Evolutionary conservation across 2,888 invertebrate species (phyloP).

Genomic region (Rosalia funebris): DNA sequence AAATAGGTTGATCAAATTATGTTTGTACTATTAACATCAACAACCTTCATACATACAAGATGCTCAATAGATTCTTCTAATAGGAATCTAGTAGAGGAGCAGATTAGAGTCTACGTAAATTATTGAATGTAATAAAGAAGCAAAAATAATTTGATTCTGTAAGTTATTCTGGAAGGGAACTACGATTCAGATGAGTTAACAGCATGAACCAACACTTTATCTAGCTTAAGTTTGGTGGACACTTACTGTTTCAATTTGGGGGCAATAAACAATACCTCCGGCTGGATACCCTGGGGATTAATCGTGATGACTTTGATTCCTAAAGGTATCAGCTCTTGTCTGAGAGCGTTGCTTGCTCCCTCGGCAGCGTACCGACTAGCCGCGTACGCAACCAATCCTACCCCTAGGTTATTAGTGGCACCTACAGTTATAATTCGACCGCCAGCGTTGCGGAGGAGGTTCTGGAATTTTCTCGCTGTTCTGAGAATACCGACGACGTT

Average conservation of each 20-base stretch:
- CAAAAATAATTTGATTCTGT: no score
- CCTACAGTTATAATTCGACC: slow-evolving; percentile 80
- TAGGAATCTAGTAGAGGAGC: no score
- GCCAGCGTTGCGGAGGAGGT: slow-evolving; percentile 72
- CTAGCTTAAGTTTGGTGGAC: no score
- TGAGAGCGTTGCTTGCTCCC: slow-evolving; percentile 80
- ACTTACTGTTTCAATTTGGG: slow-evolving; percentile 68
- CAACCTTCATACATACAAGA: no score
- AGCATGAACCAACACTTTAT: no score
- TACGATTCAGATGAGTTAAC: no score
- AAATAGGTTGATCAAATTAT: no score
- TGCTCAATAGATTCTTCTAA: no score
- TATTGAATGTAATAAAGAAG: no score
- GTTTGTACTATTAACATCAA: no score
- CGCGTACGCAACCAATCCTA: slow-evolving; percentile 69
- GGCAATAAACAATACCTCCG: slow-evolving; percentile 73
- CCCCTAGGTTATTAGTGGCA: slow-evolving; percentile 65
- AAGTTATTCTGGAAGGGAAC: no score
- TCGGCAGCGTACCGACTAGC: slow-evolving; percentile 76
- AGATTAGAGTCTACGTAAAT: no score
- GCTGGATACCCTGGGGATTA: slow-evolving; percentile 75
- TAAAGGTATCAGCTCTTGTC: slow-evolving; percentile 74
- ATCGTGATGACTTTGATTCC: slow-evolving; percentile 80
- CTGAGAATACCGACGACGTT: slow-evolving; percentile 79
- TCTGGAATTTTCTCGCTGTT: slow-evolving; percentile 80